These are phyloP conservation scores for Coptodon bakossiorum DNA, from an alignment of 2,113 vertebrate species.

Conservation along the genomic window DNA sequence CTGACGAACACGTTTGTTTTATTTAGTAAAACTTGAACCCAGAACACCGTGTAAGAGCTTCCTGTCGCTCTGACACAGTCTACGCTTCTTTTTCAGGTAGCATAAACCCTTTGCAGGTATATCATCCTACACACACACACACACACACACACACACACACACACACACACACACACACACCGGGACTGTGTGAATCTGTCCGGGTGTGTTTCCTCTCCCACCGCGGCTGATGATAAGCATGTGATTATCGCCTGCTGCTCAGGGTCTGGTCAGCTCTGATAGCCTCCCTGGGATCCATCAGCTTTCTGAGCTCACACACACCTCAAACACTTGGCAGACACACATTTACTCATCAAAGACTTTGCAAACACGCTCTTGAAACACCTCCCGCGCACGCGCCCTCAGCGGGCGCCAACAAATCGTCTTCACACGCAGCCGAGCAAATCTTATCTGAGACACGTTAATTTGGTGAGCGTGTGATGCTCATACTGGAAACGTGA, in stretches of 20 bases:
- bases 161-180: neutral
- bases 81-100: neutral
- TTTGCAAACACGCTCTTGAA: neutral
- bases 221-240: conserved; percentile 2
- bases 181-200: neutral
- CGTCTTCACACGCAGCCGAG: neutral
- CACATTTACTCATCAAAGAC: neutral
- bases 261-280: neutral
- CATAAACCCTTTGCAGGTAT: neutral
- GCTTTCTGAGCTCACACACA: neutral
- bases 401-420: neutral
- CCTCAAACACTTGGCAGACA: neutral
- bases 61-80: rapidly evolving
- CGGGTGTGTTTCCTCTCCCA: neutral
- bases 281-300: conserved; percentile 17
- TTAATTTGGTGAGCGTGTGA: neutral
- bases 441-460: neutral
- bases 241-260: conserved; percentile 19
- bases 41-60: neutral
- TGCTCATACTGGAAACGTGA: neutral
- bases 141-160: neutral
- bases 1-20: neutral
- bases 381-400: neutral
- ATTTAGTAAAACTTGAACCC: neutral
- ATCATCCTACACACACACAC: neutral